Evolutionary conservation across 2,113 vertebrate species (phyloP).

Genomic region (Hyaena hyaena): DNA sequence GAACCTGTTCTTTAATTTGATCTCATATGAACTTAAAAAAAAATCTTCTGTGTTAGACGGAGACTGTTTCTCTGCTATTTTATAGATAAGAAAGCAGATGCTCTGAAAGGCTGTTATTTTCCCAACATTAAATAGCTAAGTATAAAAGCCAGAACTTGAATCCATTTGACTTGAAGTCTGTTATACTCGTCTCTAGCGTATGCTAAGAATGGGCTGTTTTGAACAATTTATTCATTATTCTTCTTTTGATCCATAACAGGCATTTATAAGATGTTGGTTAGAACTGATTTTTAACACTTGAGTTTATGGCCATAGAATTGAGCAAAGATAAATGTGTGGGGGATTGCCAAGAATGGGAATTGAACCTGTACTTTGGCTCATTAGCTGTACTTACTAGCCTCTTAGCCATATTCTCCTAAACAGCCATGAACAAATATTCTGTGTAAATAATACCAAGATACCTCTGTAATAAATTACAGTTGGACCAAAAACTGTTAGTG

Average conservation of each 20-base stretch:
- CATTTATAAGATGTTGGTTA: slow-evolving; percentile 37
- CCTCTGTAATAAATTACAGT: neutral
- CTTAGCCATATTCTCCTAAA: neutral
- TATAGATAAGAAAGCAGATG: slow-evolving; percentile 26
- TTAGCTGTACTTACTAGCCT: neutral
- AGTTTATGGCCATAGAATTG: slow-evolving; percentile 2
- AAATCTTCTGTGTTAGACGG: neutral
- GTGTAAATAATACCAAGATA: neutral
- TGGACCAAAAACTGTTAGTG: neutral
- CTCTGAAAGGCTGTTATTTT: slow-evolving; percentile 28
- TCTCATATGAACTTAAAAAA: slow-evolving; percentile 45
- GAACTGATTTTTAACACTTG: slow-evolving; percentile 11
- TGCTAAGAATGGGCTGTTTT: slow-evolving; percentile 25
- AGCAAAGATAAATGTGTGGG: neutral
- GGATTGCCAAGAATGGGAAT: neutral
- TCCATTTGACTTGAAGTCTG: slow-evolving; percentile 20
- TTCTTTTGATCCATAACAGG: neutral
- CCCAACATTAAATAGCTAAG: slow-evolving; percentile 27
- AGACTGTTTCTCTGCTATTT: slow-evolving; percentile 30
- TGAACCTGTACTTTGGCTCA: neutral
- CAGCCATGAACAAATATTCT: neutral
- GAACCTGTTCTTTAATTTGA: neutral
- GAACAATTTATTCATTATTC: neutral
- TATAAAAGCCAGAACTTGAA: slow-evolving; percentile 15
- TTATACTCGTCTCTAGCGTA: neutral